phyloP scores from a whole-genome alignment of 2,113 vertebrate genomes.

The Pseudopodoces humilis region DNA sequence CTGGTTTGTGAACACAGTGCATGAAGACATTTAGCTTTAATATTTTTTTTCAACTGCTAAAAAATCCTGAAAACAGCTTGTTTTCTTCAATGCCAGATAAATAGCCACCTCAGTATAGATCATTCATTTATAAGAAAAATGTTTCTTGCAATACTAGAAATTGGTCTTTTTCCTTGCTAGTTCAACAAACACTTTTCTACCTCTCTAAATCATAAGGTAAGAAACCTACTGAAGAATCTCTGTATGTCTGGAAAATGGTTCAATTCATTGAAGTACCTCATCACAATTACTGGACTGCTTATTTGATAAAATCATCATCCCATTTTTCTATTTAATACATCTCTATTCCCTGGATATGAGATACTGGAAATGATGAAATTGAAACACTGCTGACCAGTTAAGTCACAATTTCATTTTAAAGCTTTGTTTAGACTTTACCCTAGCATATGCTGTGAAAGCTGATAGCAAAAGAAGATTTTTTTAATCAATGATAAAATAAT shows the following conservation, averaged over 20 bases:
- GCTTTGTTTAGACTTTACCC: not conserved
- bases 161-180: not conserved
- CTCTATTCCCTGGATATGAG: not conserved
- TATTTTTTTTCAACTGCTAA: not conserved
- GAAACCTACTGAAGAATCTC: not conserved
- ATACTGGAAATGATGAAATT: not conserved
- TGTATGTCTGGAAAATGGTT: not conserved
- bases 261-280: not conserved
- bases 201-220: not conserved
- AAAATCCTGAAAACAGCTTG: not conserved
- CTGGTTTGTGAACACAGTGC: not conserved
- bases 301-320: constrained; percentile 19
- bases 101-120: not conserved
- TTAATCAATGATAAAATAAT: not conserved
- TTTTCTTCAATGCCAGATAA: not conserved
- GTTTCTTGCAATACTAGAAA: not conserved
- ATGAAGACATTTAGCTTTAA: not conserved
- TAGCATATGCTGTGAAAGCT: not conserved
- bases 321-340: not conserved
- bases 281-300: not conserved
- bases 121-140: constrained; percentile 30
- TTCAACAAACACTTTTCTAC: not conserved
- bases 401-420: not conserved
- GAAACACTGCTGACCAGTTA: not conserved
- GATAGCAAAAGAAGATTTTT: not conserved